Evolutionary conservation across 2,113 vertebrate genomes (phyloP).

Genomic region (Podiceps cristatus): DNA sequence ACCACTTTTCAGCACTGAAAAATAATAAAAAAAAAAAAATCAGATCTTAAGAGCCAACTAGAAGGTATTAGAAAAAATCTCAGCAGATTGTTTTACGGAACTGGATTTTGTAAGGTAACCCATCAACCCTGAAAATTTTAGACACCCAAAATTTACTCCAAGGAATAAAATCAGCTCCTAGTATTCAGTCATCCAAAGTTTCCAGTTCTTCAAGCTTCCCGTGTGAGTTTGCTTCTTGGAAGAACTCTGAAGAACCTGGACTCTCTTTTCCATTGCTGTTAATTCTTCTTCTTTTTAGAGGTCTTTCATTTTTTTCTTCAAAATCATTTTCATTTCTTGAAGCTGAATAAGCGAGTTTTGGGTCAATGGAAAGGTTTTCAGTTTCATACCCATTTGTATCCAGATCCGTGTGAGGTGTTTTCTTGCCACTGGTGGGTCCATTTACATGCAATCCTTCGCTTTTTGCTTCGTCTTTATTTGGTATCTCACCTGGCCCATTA

Average conservation of each 20-base stretch:
- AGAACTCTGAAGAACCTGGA: constrained; percentile 74
- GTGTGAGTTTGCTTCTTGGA: constrained; percentile 74
- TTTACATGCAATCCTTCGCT: constrained; percentile 79
- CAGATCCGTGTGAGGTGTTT: constrained; percentile 72
- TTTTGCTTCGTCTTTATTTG: constrained; percentile 77
- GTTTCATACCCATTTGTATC: constrained; percentile 87
- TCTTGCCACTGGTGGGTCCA: constrained; percentile 78
- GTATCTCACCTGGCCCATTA: constrained; percentile 73
- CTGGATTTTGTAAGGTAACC: constrained; percentile 78
- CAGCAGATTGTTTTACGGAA: constrained; percentile 30
- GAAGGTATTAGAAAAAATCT: constrained; percentile 16
- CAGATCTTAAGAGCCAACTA: constrained; percentile 48
- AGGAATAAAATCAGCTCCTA: constrained; percentile 63
- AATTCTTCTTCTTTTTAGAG: constrained; percentile 81
- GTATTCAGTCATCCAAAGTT: constrained; percentile 74
- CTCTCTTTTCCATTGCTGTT: constrained; percentile 81
- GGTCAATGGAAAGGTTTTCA: constrained; percentile 69
- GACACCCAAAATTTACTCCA: constrained; percentile 76
- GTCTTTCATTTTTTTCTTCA: constrained; percentile 80
- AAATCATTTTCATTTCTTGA: constrained; percentile 70
- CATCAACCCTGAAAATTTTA: constrained; percentile 83
- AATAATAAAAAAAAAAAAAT: background rate
- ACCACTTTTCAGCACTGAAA: constrained; percentile 42
- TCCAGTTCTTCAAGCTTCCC: constrained; percentile 78
- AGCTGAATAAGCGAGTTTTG: constrained; percentile 72